A percentile compares a stretch with the other conserved stretches of the same genome.
Conservation (phyloP, 2,113 vertebrate genomes). For the Talpa occidentalis region DNA sequence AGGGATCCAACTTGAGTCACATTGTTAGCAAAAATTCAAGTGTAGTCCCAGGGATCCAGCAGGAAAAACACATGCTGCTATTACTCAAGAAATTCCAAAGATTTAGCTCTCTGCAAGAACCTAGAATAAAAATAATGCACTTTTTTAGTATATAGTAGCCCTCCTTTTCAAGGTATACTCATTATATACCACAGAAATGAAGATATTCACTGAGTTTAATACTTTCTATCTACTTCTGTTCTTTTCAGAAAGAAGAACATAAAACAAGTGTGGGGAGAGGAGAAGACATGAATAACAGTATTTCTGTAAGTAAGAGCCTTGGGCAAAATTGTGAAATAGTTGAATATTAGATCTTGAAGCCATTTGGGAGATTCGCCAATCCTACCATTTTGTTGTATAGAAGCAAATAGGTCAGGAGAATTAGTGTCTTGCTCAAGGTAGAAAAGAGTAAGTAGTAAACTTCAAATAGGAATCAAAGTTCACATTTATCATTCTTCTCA, state of each 20-base stretch:
- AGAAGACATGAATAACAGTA: neutral
- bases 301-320: neutral
- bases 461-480: neutral
- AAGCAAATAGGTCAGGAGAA: neutral
- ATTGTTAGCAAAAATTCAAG: neutral
- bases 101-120: neutral
- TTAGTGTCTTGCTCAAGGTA: neutral
- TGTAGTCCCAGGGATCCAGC: neutral
- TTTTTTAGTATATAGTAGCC: neutral
- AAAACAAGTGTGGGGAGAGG: neutral
- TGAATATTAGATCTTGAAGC: neutral
- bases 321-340: neutral
- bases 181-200: neutral
- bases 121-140: neutral
- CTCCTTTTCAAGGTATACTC: neutral
- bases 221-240: neutral
- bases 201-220: neutral
- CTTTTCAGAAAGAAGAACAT: neutral
- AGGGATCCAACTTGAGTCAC: no score
- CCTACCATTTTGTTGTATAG: neutral
- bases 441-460: neutral
- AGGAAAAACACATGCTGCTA: neutral
- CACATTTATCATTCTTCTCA: neutral
- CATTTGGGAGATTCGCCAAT: constrained; percentile 5
- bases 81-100: neutral